Percentiles rank a stretch among this genome's conserved stretches.
Evolutionary conservation across 2,113 vertebrate species (phyloP).

Genomic region (Proterorhinus semilunaris): DNA sequence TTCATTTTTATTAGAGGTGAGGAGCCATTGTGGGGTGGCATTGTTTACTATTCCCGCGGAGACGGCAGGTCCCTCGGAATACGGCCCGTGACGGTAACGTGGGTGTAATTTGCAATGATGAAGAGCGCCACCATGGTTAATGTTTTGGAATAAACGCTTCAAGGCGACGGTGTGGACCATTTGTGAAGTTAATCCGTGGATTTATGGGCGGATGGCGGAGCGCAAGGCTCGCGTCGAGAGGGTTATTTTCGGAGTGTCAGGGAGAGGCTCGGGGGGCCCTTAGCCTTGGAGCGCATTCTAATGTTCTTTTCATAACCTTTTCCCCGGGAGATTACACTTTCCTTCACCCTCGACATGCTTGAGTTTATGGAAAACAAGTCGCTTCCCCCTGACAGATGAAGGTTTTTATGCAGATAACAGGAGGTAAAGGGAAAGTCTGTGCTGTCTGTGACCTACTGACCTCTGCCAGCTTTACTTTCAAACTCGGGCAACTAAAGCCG

Average conservation of each 20-base stretch:
- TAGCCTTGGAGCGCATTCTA: constrained; percentile 10
- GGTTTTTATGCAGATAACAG: no score
- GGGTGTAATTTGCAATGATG: constrained; percentile 48
- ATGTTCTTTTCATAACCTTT: constrained; percentile 14
- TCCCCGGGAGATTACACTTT: not conserved
- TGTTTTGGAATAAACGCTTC: constrained; percentile 59
- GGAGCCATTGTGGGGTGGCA: constrained; percentile 31
- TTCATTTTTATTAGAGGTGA: constrained; percentile 25
- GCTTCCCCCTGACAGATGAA: no score
- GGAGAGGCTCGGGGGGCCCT: constrained; percentile 30
- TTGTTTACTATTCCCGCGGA: constrained; percentile 41
- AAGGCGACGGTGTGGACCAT: constrained; percentile 46
- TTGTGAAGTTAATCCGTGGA: constrained; percentile 48
- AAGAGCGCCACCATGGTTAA: constrained; percentile 40
- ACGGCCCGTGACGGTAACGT: constrained; percentile 19
- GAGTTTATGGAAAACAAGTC: not conserved
- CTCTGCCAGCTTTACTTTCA: not conserved
- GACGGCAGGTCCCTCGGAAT: constrained; percentile 18
- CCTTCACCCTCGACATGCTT: not conserved
- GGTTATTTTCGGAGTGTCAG: constrained; percentile 39
- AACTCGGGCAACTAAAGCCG: no score
- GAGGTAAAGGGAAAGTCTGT: not conserved
- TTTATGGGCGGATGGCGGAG: constrained; percentile 45
- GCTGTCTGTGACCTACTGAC: not conserved
- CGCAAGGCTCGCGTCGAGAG: constrained; percentile 38